Conservation (phyloP, 2,797 vertebrate genomes). For the Gambelia wislizenii region DNA sequence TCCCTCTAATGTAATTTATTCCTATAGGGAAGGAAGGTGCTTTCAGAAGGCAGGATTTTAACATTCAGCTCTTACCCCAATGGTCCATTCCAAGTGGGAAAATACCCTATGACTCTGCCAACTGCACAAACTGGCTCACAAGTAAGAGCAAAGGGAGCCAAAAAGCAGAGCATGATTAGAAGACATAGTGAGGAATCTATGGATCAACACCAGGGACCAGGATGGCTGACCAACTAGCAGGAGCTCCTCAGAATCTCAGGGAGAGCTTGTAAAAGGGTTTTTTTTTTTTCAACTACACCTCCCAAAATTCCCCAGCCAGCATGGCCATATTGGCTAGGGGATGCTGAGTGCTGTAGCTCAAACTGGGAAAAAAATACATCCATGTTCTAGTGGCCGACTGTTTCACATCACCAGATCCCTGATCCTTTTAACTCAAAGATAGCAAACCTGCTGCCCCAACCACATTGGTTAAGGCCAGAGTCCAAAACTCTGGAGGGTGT, state of each 20-base stretch:
- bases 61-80: background rate
- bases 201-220: background rate
- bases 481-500: background rate
- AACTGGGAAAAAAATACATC: background rate
- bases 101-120: background rate
- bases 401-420: background rate
- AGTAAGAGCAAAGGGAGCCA: background rate
- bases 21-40: background rate
- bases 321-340: too few species aligned
- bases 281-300: background rate
- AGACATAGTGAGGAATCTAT: background rate
- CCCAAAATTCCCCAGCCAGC: background rate
- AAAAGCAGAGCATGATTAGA: background rate
- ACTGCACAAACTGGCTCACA: background rate
- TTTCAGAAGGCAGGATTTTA: background rate
- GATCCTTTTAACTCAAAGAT: background rate
- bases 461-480: background rate
- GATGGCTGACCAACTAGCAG: background rate
- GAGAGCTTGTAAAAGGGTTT: background rate
- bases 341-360: background rate
- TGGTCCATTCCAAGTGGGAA: background rate
- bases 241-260: background rate
- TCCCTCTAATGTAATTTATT: background rate
- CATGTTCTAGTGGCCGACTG: background rate
- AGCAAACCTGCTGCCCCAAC: background rate